Percentiles rank a stretch among this genome's conserved stretches.
Evolutionary conservation across 2,888 invertebrate species (phyloP).

Genomic region (Athalia circularis): DNA sequence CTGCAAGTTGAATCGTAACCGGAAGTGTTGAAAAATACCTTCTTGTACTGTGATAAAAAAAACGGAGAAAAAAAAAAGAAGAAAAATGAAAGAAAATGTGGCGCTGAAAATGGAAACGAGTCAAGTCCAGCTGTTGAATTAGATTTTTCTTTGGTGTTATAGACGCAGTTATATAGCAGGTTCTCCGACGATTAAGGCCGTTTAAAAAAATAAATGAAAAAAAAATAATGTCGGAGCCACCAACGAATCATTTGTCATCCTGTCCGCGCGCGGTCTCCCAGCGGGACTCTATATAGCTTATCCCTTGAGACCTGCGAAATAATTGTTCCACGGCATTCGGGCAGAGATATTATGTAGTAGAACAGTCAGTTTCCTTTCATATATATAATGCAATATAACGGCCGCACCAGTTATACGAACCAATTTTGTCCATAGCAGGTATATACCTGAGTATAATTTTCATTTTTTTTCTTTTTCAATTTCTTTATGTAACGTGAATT

Average conservation of each 20-base stretch:
- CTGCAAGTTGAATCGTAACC: background rate
- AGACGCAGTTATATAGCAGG: slow-evolving; percentile 45
- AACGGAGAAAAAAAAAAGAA: background rate
- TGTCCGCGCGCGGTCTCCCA: slow-evolving; percentile 56
- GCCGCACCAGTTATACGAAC: slow-evolving; percentile 69
- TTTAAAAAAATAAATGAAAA: slow-evolving; percentile 67
- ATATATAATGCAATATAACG: slow-evolving; percentile 49
- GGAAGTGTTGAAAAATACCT: background rate
- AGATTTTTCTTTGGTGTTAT: slow-evolving; percentile 64
- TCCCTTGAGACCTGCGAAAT: slow-evolving; percentile 63
- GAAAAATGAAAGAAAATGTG: background rate
- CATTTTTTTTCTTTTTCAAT: no score
- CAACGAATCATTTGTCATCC: slow-evolving; percentile 72
- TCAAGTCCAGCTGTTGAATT: slow-evolving; percentile 36
- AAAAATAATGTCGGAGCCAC: slow-evolving; percentile 65
- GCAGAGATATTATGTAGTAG: slow-evolving; percentile 19
- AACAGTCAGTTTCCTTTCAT: slow-evolving; percentile 52
- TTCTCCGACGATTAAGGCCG: slow-evolving; percentile 68
- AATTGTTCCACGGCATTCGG: slow-evolving; percentile 61
- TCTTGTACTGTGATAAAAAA: no score
- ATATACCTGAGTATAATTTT: no score
- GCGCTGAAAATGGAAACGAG: background rate
- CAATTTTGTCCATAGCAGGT: no score
- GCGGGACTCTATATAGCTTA: slow-evolving; percentile 50
- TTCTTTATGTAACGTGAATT: slow-evolving; percentile 65